Conservation (phyloP, 1,140 invertebrate genomes). For the Brachionus plicatilis region DNA sequence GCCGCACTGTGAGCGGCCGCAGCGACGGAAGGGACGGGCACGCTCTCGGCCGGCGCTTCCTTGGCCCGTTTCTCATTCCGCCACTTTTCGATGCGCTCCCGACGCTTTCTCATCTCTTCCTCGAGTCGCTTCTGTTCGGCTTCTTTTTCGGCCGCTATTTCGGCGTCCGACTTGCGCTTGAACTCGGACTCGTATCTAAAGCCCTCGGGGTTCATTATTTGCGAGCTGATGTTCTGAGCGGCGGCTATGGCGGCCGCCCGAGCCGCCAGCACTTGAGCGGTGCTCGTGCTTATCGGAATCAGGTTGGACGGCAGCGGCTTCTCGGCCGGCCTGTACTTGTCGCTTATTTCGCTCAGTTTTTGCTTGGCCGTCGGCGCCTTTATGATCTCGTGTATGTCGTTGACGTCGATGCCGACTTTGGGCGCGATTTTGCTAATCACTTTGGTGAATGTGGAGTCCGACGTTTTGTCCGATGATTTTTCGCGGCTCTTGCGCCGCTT, state of each 20-base stretch:
- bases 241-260: constrained; percentile 15
- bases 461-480: not conserved
- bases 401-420: constrained; percentile 6
- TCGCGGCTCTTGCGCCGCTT: not conserved
- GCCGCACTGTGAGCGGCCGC: not conserved
- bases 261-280: constrained; percentile 14
- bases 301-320: not conserved
- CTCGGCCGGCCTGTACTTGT: not conserved
- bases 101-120: constrained; percentile 87
- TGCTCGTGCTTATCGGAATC: not conserved
- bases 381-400: not conserved
- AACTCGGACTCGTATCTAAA: not conserved
- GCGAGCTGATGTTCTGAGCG: constrained; percentile 14
- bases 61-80: constrained; percentile 62
- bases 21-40: not conserved
- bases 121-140: constrained; percentile 58
- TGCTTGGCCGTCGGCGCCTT: not conserved
- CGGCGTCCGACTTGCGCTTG: not conserved
- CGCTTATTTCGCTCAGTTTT: not conserved
- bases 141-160: constrained; percentile 20
- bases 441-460: not conserved
- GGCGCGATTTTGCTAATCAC: constrained; percentile 12
- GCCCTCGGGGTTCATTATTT: constrained; percentile 8
- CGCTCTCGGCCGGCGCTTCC: not conserved
- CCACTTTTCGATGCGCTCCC: constrained; percentile 88